Conservation (phyloP, 2,888 invertebrate species). For the Brachyptera risi region DNA sequence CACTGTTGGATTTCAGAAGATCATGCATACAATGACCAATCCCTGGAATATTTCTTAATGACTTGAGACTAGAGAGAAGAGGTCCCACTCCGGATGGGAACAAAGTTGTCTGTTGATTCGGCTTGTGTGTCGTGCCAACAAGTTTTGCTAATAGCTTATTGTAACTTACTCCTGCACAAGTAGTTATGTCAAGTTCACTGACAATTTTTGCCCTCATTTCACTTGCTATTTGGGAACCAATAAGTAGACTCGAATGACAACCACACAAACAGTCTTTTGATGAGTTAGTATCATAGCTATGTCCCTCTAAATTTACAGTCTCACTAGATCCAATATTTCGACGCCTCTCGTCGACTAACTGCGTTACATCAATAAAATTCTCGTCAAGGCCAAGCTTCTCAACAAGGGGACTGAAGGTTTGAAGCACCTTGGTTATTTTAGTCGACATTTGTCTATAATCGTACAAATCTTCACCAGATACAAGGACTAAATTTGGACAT, state of each 20-base stretch:
- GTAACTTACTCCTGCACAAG: conserved; percentile 78
- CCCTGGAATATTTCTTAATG: conserved; percentile 65
- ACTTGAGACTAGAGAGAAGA: conserved; percentile 61
- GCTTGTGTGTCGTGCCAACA: conserved; percentile 57
- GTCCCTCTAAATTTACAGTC: conserved; percentile 22
- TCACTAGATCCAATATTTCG: conserved; percentile 33
- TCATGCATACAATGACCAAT: conserved; percentile 69
- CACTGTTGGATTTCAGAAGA: conserved; percentile 59
- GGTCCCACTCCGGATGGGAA: conserved; percentile 63
- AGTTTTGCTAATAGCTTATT: conserved; percentile 82
- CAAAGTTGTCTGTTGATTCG: conserved; percentile 76
- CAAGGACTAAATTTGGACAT: conserved; percentile 70
- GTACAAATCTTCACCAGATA: conserved; percentile 79
- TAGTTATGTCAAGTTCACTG: conserved; percentile 66
- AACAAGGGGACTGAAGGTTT: conserved; percentile 66
- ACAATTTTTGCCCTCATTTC: conserved; percentile 68
- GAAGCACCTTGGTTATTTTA: conserved; percentile 67
- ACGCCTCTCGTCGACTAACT: conserved; percentile 47
- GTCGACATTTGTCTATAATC: conserved; percentile 75
- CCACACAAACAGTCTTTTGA: conserved; percentile 39
- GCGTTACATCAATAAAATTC: conserved; percentile 76
- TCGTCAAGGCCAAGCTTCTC: conserved; percentile 84
- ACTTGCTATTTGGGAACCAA: conserved; percentile 70
- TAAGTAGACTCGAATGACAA: conserved; percentile 32
- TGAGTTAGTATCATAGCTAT: conserved; percentile 24